Percentiles rank a stretch among this genome's conserved stretches.
phyloP scores from a whole-genome alignment of 2,113 vertebrate species.

The Acinonyx jubatus region DNA sequence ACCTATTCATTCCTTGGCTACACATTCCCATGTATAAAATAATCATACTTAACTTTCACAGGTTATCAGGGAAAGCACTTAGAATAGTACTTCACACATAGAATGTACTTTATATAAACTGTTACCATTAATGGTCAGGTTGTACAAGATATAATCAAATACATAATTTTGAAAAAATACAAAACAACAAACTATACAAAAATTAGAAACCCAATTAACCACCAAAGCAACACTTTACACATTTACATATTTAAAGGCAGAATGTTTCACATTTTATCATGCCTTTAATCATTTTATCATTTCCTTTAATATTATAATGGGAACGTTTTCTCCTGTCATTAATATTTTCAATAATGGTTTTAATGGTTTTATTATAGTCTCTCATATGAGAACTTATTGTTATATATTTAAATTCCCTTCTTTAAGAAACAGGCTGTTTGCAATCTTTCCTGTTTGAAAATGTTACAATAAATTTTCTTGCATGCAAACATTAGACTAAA shows the following conservation, averaged over 20 bases:
- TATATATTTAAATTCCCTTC: not conserved
- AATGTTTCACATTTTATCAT: not conserved
- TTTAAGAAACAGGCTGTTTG: not conserved
- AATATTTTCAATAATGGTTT: not conserved
- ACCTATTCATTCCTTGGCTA: not conserved
- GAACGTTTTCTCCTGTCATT: not conserved
- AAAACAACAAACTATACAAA: not conserved
- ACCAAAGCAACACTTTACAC: not conserved
- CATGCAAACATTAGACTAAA: constrained; percentile 25
- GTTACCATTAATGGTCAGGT: not conserved
- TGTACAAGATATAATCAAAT: not conserved
- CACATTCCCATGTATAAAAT: not conserved
- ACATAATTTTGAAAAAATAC: not conserved
- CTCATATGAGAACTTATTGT: not conserved
- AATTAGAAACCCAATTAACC: not conserved
- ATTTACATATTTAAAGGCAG: constrained; percentile 11
- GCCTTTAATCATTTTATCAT: not conserved
- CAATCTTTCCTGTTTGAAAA: constrained; percentile 18
- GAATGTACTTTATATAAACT: not conserved
- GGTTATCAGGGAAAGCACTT: not conserved
- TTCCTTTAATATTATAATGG: not conserved
- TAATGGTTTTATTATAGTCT: not conserved
- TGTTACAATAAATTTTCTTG: not conserved
- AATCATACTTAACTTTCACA: not conserved
- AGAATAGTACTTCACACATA: not conserved